Evolutionary conservation across 2,113 vertebrate species (phyloP), one percentile per base, ranked within the genome.

Genomic region (Xyliphius kryptos): DNA sequence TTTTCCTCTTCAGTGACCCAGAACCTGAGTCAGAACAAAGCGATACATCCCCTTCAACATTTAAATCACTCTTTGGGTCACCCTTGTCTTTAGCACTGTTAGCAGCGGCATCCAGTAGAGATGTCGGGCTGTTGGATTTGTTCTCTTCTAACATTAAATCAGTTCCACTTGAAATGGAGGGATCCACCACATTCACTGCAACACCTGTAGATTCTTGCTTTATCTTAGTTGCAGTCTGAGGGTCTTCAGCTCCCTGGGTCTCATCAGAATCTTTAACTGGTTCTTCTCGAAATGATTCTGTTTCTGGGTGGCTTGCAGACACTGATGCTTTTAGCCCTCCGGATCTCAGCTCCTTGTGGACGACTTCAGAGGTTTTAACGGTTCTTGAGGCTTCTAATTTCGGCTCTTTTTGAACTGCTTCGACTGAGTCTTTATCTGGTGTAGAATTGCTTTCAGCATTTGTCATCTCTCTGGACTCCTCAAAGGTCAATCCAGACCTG

Each of bases 401-500:
- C 62, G 55, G 63, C 81, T 58, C 67, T 43, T 56, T 52, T 48
- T 66, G 66, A 55, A 13, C 55, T 10, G 56, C 15, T 40, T 16
- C 1, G 46, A 17, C n/a, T 49, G 56, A 11, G n/a, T 15, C 50
- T 65, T 76, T 79, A 62, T 67, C 14, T 70, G 85, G 74, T 57
- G 72, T 70, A 49, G 75, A 50, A 61, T 77, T 32, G 7, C 26
- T 71, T 1, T 72, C 73, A 21, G 67, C 72, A 6, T 86, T 80
- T 1, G 78, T 93, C 83, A 98, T 79, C 55, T 87, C 85, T 81
- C 76, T 79, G 55, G 92, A 92, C 71, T 99, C 92, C 71, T 94
- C 92, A 26, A 87, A 87, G 76, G 87, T 97, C 59, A 99, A 77
- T n/a, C 95, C 96, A 20, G 91, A 99, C 44, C 96, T 99, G 65